A percentile compares a stretch with the other conserved stretches of the same genome.
These are phyloP conservation scores for Cryptus viduatorius DNA, from an alignment of 2,888 invertebrate genomes.

Conservation along the genomic window DNA sequence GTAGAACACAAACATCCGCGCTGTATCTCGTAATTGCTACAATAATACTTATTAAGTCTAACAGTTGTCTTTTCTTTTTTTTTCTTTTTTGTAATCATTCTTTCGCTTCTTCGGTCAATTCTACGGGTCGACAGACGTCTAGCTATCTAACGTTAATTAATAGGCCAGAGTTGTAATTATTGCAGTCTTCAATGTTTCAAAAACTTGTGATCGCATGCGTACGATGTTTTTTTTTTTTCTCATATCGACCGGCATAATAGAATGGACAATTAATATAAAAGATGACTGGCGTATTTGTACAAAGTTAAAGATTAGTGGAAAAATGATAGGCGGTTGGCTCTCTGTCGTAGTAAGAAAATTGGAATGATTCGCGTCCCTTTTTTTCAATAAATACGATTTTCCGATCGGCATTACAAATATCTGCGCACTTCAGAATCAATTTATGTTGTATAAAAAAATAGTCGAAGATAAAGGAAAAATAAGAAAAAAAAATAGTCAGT, in stretches of 20 bases:
- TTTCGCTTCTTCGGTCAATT: constrained; percentile 24
- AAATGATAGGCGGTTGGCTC: constrained; percentile 37
- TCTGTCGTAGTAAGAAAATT: constrained; percentile 48
- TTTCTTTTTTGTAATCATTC: constrained; percentile 32
- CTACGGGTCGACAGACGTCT: constrained; percentile 55
- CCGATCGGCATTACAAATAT: constrained; percentile 3
- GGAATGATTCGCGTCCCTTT: constrained; percentile 1
- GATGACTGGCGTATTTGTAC: constrained; percentile 64
- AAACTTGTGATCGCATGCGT: constrained; percentile 58
- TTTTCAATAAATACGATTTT: constrained; percentile 10
- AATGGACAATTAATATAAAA: constrained; percentile 58
- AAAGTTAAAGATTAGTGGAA: constrained; percentile 48
- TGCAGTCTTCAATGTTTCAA: constrained; percentile 82
- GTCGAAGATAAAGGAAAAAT: constrained; percentile 2
- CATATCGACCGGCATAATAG: constrained; percentile 29
- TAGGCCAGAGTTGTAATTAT: constrained; percentile 83
- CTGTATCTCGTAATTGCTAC: constrained; percentile 26
- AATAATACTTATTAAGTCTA: constrained; percentile 43
- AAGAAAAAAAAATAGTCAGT: constrained; percentile 16
- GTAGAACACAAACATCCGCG: constrained; percentile 28
- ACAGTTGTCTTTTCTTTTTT: constrained; percentile 17
- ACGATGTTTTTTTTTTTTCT: constrained; percentile 27
- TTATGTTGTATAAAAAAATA: constrained; percentile 6
- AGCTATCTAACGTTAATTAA: constrained; percentile 63
- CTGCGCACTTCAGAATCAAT: neutral